Evolutionary conservation across 2,797 vertebrate genomes (phyloP), one percentile per base, ranked within the genome.

Genomic region (Lerista edwardsae): DNA sequence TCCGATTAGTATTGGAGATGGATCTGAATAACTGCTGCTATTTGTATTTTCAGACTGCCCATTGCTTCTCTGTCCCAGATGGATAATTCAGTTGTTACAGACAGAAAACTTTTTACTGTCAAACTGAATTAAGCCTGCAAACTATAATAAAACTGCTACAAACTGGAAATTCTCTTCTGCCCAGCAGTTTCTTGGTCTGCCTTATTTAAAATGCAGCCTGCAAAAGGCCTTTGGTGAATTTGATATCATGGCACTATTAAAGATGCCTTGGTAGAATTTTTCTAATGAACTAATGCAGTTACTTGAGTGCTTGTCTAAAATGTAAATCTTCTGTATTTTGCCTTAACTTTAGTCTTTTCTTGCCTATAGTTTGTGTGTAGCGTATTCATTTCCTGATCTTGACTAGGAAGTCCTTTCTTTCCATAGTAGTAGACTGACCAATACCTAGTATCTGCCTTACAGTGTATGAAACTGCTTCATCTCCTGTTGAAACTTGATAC

Each of bases 391-490:
- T 21, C 80, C 62, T 11, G 67, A 75, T 76, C 72, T 31, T 51
- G 77, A 84, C 55, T 75, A 73, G 84, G 25, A 68, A 27, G 64
- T 12, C 71, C 41, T 36, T 41, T 67, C 55, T 39, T 31, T 64
- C 82, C 47, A 0, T 0, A 0, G 9, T 74, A 2, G 67, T 25
- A 47, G 85, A 8, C 1, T 23, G 21, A 23, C 68, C 64, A 76
- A 55, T 83, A 62, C 78, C 65, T 84, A 27, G 79, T 6, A 25
- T 55, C 1, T 15, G n/a, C 82, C 86, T 79, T 82, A 85, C 12
- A 87, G 71, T 12, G 75, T 80, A 0, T 0, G 19, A 62, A 47
- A 85, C 83, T 23, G 80, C 80, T 67, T 84, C 87, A 62, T 65
- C 71, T 59, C 83, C 80, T 67, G 68, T 88, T 61, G 64, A 12